Percentiles rank a stretch among this genome's conserved stretches.
Evolutionary conservation across 1,140 invertebrate species (phyloP).

Genomic region (Calephelis virginiensis): DNA sequence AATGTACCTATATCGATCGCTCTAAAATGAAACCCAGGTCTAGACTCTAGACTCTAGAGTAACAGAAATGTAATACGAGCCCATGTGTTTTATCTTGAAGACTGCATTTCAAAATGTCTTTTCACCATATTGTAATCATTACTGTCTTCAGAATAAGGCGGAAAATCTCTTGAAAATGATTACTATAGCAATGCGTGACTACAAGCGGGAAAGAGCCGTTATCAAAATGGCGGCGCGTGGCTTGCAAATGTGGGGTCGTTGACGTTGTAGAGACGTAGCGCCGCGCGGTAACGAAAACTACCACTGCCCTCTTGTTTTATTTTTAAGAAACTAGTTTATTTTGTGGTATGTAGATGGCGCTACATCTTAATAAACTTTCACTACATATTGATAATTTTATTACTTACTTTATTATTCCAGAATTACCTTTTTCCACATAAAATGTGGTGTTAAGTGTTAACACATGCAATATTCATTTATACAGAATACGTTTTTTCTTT

Average conservation of each 20-base stretch:
- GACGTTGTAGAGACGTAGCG: constrained; percentile 52
- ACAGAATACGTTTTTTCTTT: too few species aligned
- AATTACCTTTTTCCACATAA: too few species aligned
- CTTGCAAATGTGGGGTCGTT: constrained; percentile 46
- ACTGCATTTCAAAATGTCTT: constrained; percentile 1
- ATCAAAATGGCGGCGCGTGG: constrained; percentile 66
- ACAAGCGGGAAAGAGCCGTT: constrained; percentile 51
- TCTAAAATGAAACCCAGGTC: constrained; percentile 1
- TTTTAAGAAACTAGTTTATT: constrained; percentile 19
- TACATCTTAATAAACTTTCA: constrained; percentile 10
- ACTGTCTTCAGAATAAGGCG: not conserved
- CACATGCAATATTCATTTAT: too few species aligned
- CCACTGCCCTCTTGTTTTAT: constrained; percentile 49
- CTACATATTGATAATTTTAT: not conserved
- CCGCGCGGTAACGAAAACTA: constrained; percentile 39
- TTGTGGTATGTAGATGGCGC: constrained; percentile 42
- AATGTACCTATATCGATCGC: constrained; percentile 4
- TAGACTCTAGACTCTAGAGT: not conserved
- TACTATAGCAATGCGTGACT: constrained; percentile 33
- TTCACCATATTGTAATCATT: not conserved
- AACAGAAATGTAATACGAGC: constrained; percentile 2
- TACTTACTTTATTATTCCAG: too few species aligned
- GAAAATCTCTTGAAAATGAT: constrained; percentile 17
- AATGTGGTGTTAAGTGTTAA: too few species aligned
- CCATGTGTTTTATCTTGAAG: constrained; percentile 5